Evolutionary conservation across 2,888 invertebrate species (phyloP).

Genomic region (Venusia cambrica): DNA sequence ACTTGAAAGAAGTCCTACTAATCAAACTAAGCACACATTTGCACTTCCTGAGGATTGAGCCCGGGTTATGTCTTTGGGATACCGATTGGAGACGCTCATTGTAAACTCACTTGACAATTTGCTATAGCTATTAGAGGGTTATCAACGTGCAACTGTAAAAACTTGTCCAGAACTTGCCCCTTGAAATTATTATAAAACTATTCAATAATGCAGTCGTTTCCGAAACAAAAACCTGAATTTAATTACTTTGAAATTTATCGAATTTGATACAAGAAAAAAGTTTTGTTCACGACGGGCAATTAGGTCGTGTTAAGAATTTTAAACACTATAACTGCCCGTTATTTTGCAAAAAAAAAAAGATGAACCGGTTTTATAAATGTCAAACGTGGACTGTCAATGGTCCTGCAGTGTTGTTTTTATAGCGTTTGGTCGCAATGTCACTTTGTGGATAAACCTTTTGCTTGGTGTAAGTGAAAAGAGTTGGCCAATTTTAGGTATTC

Average conservation of each 20-base stretch:
- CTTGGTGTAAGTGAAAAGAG: slow-evolving; percentile 15
- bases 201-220: not conserved
- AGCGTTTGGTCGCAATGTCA: slow-evolving; percentile 35
- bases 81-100: too few relatives aligned
- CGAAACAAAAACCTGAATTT: not conserved
- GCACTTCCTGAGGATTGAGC: too few relatives aligned
- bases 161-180: not conserved
- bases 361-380: slow-evolving; percentile 38
- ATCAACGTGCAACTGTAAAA: too few relatives aligned
- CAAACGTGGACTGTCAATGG: slow-evolving; percentile 41
- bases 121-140: too few relatives aligned
- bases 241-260: slow-evolving; percentile 2
- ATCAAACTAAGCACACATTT: too few relatives aligned
- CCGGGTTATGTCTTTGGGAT: too few relatives aligned
- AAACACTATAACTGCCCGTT: slow-evolving; percentile 21
- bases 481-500: too few relatives aligned
- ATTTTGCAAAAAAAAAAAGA: slow-evolving; percentile 24
- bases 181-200: not conserved
- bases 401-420: slow-evolving; percentile 41
- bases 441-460: slow-evolving; percentile 31
- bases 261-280: slow-evolving; percentile 18
- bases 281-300: slow-evolving; percentile 19
- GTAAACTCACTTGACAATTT: too few relatives aligned
- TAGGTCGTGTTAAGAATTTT: slow-evolving; percentile 20
- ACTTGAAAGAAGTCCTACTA: too few relatives aligned